Evolutionary conservation across 53 echinoderm and acorn worm genomes (phyloP).

Genomic region (Hippasteria phrygiana): DNA sequence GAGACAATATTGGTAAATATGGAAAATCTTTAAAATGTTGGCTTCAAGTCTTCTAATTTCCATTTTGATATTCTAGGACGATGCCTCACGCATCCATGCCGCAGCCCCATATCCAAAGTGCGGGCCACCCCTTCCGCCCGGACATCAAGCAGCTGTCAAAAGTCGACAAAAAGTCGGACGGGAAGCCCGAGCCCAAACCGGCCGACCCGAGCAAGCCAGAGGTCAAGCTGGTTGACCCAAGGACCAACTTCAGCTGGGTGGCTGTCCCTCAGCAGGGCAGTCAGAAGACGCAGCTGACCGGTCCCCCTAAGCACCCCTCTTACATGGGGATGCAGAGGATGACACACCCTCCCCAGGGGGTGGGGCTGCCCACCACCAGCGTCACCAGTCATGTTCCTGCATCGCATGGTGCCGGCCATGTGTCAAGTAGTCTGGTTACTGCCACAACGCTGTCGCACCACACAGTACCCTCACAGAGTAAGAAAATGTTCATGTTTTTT

Average conservation of each 20-base stretch:
- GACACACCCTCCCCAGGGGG: conserved; percentile 27
- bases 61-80: conserved; percentile 20
- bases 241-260: conserved; percentile 36
- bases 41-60: background rate
- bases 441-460: conserved; percentile 59
- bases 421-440: conserved; percentile 58
- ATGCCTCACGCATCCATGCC: conserved; percentile 48
- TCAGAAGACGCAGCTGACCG: conserved; percentile 22
- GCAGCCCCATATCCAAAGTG: conserved; percentile 40
- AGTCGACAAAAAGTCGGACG: conserved; percentile 31
- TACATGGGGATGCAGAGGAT: conserved; percentile 50
- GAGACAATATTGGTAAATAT: too few relatives aligned
- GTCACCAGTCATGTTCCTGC: conserved; percentile 4
- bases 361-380: background rate
- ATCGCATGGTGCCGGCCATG: conserved; percentile 12
- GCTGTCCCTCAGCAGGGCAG: conserved; percentile 11
- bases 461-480: conserved; percentile 60
- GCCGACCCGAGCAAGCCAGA: conserved; percentile 40
- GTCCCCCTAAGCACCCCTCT: conserved; percentile 54
- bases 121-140: conserved; percentile 59
- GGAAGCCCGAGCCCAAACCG: conserved; percentile 50
- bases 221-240: conserved; percentile 42
- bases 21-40: background rate
- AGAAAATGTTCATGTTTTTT: background rate
- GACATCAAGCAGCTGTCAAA: conserved; percentile 56